Evolutionary conservation across 2,113 vertebrate species (phyloP).

Genomic region (Campylomormyrus tamandua): DNA sequence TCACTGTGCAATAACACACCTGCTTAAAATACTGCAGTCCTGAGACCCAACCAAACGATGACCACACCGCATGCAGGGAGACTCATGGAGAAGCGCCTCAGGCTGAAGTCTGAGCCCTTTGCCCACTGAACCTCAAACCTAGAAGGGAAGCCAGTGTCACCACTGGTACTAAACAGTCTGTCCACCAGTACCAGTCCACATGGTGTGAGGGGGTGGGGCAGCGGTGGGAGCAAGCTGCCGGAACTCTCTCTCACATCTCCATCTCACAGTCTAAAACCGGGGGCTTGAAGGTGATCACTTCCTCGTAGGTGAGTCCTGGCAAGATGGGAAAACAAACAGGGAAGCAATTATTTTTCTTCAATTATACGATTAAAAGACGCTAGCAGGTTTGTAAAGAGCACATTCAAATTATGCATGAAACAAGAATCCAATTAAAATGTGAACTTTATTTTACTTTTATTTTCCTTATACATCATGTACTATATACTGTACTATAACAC

Average conservation of each 20-base stretch:
- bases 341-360: background rate
- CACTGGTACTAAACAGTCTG: constrained; percentile 71
- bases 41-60: background rate
- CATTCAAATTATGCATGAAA: background rate
- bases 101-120: constrained; percentile 21
- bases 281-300: constrained; percentile 84
- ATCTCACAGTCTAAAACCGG: constrained; percentile 85
- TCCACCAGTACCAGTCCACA: constrained; percentile 42
- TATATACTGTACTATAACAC: background rate
- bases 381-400: background rate
- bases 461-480: background rate
- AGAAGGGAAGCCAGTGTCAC: constrained; percentile 64
- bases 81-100: background rate
- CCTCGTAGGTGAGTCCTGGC: constrained; percentile 86
- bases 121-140: constrained; percentile 33
- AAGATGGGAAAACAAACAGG: background rate
- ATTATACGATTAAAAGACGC: background rate
- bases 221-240: constrained; percentile 37
- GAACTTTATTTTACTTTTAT: background rate
- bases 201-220: constrained; percentile 45
- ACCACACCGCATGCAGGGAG: background rate
- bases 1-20: background rate
- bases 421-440: background rate
- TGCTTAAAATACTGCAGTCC: constrained; percentile 2
- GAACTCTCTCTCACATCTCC: constrained; percentile 67